Evolutionary conservation across 2,888 invertebrate genomes (phyloP).

Genomic region (Ennomos fuscantarius): DNA sequence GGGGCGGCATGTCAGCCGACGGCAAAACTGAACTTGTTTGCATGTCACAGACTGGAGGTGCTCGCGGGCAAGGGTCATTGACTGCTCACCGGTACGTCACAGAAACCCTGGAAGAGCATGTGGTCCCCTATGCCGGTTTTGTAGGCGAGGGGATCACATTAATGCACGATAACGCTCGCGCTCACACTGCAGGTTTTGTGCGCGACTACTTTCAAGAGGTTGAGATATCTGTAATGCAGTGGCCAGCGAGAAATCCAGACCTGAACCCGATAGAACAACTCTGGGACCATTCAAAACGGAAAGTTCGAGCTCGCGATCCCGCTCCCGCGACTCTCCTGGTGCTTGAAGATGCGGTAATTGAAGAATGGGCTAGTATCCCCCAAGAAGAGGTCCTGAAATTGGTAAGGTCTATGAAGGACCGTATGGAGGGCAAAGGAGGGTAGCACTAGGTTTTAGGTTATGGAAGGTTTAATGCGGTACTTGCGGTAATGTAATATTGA

Average conservation of each 20-base stretch:
- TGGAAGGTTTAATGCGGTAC: no score
- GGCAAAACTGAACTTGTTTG: no score
- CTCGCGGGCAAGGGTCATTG: no score
- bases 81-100: conserved; percentile 15
- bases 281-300: conserved; percentile 33
- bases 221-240: conserved; percentile 27
- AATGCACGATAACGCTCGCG: conserved; percentile 26
- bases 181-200: conserved; percentile 12
- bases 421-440: conserved; percentile 16
- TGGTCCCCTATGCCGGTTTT: conserved; percentile 14
- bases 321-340: conserved; percentile 13
- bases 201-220: conserved; percentile 5
- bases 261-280: conserved; percentile 33
- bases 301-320: conserved; percentile 25
- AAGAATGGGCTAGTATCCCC: conserved; percentile 13
- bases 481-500: no score
- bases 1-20: conserved; percentile 24
- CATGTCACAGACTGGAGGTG: no score
- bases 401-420: conserved; percentile 19
- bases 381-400: conserved; percentile 6
- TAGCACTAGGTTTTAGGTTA: no score
- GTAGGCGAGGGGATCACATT: conserved; percentile 22
- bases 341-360: conserved; percentile 13
- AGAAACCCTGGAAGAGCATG: conserved; percentile 16
- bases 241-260: conserved; percentile 45